These are phyloP conservation scores for Engystomops pustulosus DNA, from an alignment of 2,113 vertebrate species.

Conservation along the genomic window DNA sequence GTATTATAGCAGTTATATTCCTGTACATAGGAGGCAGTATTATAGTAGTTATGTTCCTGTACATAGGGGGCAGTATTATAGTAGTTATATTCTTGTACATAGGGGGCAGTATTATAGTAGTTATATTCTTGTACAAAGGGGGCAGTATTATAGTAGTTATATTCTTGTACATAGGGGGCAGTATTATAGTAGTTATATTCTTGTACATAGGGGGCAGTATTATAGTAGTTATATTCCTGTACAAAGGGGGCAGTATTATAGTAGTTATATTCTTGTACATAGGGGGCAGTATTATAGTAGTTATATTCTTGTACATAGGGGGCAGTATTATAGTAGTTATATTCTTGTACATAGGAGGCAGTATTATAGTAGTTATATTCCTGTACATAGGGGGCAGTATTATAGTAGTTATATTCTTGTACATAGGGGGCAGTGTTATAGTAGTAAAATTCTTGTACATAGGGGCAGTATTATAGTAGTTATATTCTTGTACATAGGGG, in stretches of 20 bases:
- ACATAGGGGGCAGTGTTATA: background rate
- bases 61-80: too few relatives aligned
- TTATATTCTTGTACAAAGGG: background rate
- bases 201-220: too few relatives aligned
- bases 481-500: background rate
- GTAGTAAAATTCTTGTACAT: background rate
- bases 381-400: background rate
- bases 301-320: too few relatives aligned
- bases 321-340: background rate
- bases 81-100: background rate
- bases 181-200: too few relatives aligned
- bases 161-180: background rate
- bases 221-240: too few relatives aligned
- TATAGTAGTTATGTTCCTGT: background rate
- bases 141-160: background rate
- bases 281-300: too few relatives aligned
- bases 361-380: background rate
- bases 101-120: background rate
- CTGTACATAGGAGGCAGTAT: background rate
- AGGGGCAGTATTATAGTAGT: background rate
- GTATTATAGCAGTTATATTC: background rate
- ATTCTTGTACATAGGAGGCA: background rate
- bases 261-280: too few relatives aligned
- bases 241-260: too few relatives aligned
- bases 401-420: background rate